Evolutionary conservation across 1,140 invertebrate genomes (phyloP), one percentile per base, ranked within the genome.

Genomic region (Diprion similis): DNA sequence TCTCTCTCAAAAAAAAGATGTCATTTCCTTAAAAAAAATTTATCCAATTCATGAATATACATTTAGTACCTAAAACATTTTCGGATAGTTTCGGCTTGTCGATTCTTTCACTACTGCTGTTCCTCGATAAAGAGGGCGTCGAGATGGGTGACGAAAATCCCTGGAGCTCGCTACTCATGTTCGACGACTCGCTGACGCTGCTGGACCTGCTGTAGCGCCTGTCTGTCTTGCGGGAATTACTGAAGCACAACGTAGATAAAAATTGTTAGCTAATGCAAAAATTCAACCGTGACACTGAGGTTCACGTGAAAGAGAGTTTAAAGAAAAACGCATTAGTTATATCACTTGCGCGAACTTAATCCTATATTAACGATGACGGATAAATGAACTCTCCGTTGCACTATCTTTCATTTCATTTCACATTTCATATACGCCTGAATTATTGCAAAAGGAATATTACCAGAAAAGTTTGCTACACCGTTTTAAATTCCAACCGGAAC

Each of bases 111-210:
- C 84, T 86, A 71, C 86, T 87, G 68, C 84, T 88, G 51, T 87
- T 84, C 66, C 86, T 79, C 8, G 87, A 87, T 11, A 87, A 75
- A 13, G 87, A 83, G 0, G 86, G 86, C 1, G 86, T 88, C 9
- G 87, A 88, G 1, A 82, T 84, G n/a, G 82, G 83, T 24, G 87
- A 88, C 0, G 85, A 88, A 59, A 84, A 85, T 65, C 86, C 86
- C n/a, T 87, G 84, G 67, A 87, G 73, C 73, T 88, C 87, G 75
- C 86, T 88, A 77, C 86, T 88, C 78, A 87, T 79, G 73, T 86
- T 87, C 1, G 87, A 88, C 46, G 84, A 86, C 19, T 88, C 87
- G 74, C 87, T 88, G 10, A 82, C 83, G 70, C 83, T 88, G 72
- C 86, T 88, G 8, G 85, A 87, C 74, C 86, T 82, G 64, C 87